phyloP scores from a whole-genome alignment of 2,888 invertebrate genomes.

The Stenoptilia bipunctidactyla region DNA sequence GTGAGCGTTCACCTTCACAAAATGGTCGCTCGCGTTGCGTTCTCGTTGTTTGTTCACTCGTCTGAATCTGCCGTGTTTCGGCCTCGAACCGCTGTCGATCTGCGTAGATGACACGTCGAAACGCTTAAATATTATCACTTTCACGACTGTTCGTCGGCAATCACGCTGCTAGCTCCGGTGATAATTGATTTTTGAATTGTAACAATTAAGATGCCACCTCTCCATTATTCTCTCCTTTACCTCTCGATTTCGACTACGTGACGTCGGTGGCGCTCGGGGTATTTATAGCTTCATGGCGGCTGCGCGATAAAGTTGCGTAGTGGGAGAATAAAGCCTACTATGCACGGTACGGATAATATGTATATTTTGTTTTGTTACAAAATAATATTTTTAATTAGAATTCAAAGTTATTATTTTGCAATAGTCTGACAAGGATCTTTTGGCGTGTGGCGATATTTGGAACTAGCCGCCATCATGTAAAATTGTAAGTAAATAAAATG shows the following conservation, averaged over 20 bases:
- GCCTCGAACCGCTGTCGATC: slow-evolving; percentile 63
- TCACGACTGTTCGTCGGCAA: slow-evolving; percentile 57
- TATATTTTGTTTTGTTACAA: too few species aligned
- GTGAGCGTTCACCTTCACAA: slow-evolving; percentile 32
- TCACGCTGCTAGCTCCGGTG: slow-evolving; percentile 65
- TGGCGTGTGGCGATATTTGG: too few species aligned
- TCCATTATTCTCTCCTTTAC: slow-evolving; percentile 65
- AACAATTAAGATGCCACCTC: slow-evolving; percentile 55
- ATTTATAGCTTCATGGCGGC: slow-evolving; percentile 55
- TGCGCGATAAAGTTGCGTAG: slow-evolving; percentile 46
- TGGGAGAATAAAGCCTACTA: slow-evolving; percentile 47
- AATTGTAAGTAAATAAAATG: too few species aligned
- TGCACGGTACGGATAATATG: slow-evolving; percentile 16
- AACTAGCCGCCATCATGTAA: too few species aligned
- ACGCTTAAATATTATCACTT: slow-evolving; percentile 57
- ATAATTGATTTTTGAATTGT: slow-evolving; percentile 56
- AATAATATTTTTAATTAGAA: too few species aligned
- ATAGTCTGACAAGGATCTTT: too few species aligned
- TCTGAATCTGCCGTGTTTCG: slow-evolving; percentile 25
- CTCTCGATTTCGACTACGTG: slow-evolving; percentile 67
- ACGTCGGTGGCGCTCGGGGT: slow-evolving; percentile 43
- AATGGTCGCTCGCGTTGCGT: slow-evolving; percentile 47
- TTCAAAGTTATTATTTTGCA: too few species aligned
- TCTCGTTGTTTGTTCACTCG: not conserved
- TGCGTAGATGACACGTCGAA: slow-evolving; percentile 64